Evolutionary conservation across 2,113 vertebrate species (phyloP), one percentile per base, ranked within the genome.

Genomic region (Calonectris borealis): DNA sequence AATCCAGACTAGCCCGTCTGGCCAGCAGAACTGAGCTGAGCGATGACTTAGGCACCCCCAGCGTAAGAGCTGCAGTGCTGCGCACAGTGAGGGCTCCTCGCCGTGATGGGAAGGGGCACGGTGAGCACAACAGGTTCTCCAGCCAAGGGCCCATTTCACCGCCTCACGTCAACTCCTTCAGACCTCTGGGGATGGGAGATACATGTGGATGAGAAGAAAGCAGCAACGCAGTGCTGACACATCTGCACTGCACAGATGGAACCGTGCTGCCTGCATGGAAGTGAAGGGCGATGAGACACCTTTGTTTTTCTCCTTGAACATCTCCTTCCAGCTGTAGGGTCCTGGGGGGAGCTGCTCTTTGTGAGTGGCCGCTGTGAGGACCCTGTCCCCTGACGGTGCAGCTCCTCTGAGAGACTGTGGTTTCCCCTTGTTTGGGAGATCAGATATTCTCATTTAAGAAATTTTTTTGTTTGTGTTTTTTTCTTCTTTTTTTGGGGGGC

Each of bases 41-140:
- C 0, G 0, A 11, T 5, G 12, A 6, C 31, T 24, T 18, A 38
- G 40, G 10, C 52, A 51, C 15, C 9, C 5, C 6, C 19, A 49
- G 11, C 3, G 0, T 1, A 57, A 40, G 40, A 69, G 25, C 31
- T 44, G 31, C 61, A 27, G 15, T 2, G 51, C 14, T 26, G 13
- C 5, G 22, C 0, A 2, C 10, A 5, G 7, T 2, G 44, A 19
- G 11, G 4, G 4, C 34, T 93, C 31, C 62, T 88, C 10, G 1
- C 8, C 11, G 0, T 8, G 18, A 8, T 6, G 46, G 14, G 13
- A 69, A 61, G 19, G 27, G 18, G 3, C 34, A 60, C 0, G 2
- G 11, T 0, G 5, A 48, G 20, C 9, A 29, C 24, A 61, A 18
- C 31, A 46, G 3, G 9, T 27, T 49, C 44, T 52, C 31, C 21